Evolutionary conservation across 2,888 invertebrate species (phyloP), one percentile per base, ranked within the genome.

Genomic region (Patella pellucida): DNA sequence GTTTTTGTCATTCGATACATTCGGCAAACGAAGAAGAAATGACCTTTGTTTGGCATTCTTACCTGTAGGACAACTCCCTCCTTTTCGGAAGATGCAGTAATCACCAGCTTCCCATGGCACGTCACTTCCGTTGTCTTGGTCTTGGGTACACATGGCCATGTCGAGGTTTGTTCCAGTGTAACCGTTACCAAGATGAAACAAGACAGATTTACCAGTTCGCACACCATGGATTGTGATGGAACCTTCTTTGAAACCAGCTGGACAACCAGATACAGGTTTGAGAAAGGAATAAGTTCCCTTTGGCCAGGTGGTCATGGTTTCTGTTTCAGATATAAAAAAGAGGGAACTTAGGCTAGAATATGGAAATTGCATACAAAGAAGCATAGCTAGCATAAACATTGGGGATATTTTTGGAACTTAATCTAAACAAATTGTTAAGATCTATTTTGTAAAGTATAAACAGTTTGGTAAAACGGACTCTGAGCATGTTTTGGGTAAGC

Each of bases 181-280:
- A 23, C 62, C 62, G 14, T 19, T 23, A 11, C 62, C 62, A 11
- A 62, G 23, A 62, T 62, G 62, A 23, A 62, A 62, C 12, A 62
- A 23, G 19, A 11, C 19, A 11, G 62, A 62, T 62, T 23, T 62
- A 62, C 62, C 62, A 23, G 62, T 62, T 62, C 62, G 19, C 9
- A 23, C 23, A 62, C 62, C 62, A 62, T 62, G 62, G 19, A 62
- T 62, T 14, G 62, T 62, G 11, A 75, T 19, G 16, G 11, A 52
- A 3, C 78, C 78, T n/a, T 77, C 76, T 16, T 69, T 41, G 31
- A 79, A 78, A 3, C 78, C 80, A 3, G 54, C 56, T n/a, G 83
- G 83, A 73, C 83, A 83, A 12, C 80, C 81, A 51, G 73, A 68
- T 19, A 56, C 50, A 27, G 79, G 80, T 67, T 79, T 81, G n/a